Evolutionary conservation across 2,888 invertebrate species (phyloP), one percentile per base, ranked within the genome.

Genomic region (Azorinus chamasolen): DNA sequence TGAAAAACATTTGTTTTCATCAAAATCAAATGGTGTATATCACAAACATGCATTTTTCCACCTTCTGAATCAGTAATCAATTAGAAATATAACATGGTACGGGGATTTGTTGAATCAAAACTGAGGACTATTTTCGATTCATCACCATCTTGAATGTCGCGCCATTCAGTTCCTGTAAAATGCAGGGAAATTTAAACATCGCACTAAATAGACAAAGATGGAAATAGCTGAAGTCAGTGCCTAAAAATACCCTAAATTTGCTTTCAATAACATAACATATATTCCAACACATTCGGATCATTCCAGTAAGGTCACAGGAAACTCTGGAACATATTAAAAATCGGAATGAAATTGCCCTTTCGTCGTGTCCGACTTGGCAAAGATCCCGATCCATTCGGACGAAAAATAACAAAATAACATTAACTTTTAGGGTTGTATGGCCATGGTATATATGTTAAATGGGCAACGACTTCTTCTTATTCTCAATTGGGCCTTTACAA

Each of bases 181-280:
- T 87, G 86, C 89, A 86, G 89, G 89, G 89, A 89, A 89, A 89
- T 89, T 89, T 87, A 83, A 89, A 89, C 83, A 69, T 83, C 79
- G 46, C 64, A 46, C 48, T 16, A 50, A 43, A 24, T 32, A 45
- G 43, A 45, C 22, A n/a, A 45, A 45, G 41, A 27, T 50, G 27
- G 37, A 48, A 24, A 37, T n/a, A 46, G 20, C 43, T 22, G n/a
- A 39, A 48, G 8, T 46, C 48, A 48, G 10, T 4, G 5, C 32
- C 10, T 32, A 6, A 32, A 46, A 46, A 18, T n/a, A n/a, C n/a
- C 46, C 4, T 46, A 46, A 46, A 32, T n/a, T n/a, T n/a, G n/a
- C n/a, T n/a, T n/a, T n/a, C n/a, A n/a, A n/a, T n/a, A n/a, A n/a
- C n/a, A n/a, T n/a, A n/a, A n/a, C n/a, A n/a, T n/a, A n/a, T n/a